These are phyloP conservation scores for Agelastica alni DNA, from an alignment of 2,888 invertebrate species.

Conservation along the genomic window DNA sequence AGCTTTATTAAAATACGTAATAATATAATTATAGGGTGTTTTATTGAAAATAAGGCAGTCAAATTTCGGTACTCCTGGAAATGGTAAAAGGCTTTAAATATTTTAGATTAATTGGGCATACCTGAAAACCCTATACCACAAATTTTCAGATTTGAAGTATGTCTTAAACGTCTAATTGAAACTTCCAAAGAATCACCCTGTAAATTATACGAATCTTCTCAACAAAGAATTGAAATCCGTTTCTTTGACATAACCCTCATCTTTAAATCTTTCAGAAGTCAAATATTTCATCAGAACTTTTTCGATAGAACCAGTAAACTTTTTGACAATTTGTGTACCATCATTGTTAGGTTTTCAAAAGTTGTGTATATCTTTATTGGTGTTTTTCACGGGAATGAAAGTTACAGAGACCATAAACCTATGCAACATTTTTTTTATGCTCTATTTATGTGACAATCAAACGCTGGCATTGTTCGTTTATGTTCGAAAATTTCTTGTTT, in stretches of 20 bases:
- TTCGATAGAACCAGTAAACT: conserved; percentile 14
- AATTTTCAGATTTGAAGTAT: too few species aligned
- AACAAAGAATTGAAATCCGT: too few species aligned
- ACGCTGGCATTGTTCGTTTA: conserved; percentile 20
- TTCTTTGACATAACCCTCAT: conserved; percentile 3
- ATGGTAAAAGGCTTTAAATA: too few species aligned
- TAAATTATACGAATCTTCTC: too few species aligned
- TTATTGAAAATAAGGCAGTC: too few species aligned
- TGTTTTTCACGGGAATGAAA: not conserved
- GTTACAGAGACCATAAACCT: conserved; percentile 1
- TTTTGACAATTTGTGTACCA: conserved; percentile 11
- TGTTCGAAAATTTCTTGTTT: conserved; percentile 18
- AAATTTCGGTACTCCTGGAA: too few species aligned
- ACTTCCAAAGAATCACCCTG: too few species aligned
- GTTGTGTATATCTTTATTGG: not conserved
- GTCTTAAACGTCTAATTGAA: too few species aligned
- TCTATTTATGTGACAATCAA: conserved; percentile 25
- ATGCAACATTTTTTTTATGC: conserved; percentile 17
- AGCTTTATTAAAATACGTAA: too few species aligned
- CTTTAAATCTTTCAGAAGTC: conserved; percentile 13
- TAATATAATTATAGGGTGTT: too few species aligned
- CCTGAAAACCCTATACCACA: too few species aligned
- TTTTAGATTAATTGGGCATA: too few species aligned
- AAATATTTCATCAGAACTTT: conserved; percentile 21
- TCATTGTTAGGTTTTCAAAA: conserved; percentile 3